Base-by-base conservation (phyloP, 2,113 vertebrate genomes). In the Rhizomys pruinosus region DNA sequence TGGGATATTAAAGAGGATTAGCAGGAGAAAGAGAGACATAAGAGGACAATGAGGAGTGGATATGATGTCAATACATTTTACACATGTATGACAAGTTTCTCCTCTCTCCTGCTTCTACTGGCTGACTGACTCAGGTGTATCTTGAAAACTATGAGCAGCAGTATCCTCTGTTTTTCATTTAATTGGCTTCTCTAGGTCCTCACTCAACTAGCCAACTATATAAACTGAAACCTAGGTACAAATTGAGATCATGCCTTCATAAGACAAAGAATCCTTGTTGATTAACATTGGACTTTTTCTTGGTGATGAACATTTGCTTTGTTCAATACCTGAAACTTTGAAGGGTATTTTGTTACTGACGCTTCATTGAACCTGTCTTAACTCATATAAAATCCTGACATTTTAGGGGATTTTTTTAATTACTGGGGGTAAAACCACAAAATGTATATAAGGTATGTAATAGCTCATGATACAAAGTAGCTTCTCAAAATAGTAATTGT, bases 401-500 rank as follows among this genome's bases (percentile, higher is more conserved):
- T 86, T 39, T 66, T 34, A 69, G 85, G 10, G 44, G 22, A 16
- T 87, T 39, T 64, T 61, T 91, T 94, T 68, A 88, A 66, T 20
- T 17, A 73, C 52, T 44, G 89, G 11, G 37, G 59, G 34, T n/a
- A n/a, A n/a, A n/a, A n/a, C n/a, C n/a, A 89, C 39, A 80, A 88
- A 78, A 32, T 82, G 25, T 61, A 27, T 10, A 0, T 64, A 77
- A 87, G 87, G 2, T 61, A 79, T 15, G 1, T 27, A 85, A 77
- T 81, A n/a, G 68, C 61, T 63, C 22, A 68, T 81, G 9, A 32
- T 73, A 79, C 47, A 91, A 89, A 73, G 34, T 29, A 57, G 22
- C 29, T 82, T 74, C 32, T 88, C 23, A 86, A 92, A 94, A 84
- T 69, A 55, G 44, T n/a, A n/a, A 71, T 55, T 55, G 17, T 52